Evolutionary conservation across 2,113 vertebrate genomes (phyloP).

Genomic region (Cettia cetti): DNA sequence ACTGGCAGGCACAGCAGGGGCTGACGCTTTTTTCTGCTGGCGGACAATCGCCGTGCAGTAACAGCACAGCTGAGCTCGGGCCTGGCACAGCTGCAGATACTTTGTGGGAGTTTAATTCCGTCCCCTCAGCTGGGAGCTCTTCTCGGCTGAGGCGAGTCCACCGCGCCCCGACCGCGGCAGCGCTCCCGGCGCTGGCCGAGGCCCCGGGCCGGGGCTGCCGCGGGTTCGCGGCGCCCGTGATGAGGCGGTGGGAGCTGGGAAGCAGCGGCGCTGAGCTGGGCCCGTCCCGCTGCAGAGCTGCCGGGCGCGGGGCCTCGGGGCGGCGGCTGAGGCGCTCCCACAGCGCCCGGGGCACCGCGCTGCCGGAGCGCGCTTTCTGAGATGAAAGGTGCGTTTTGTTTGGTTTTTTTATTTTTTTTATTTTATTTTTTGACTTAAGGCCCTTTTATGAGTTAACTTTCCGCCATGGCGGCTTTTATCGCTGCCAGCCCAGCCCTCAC

Average conservation of each 20-base stretch:
- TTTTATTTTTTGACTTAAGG: not conserved
- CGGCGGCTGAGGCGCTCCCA: not conserved
- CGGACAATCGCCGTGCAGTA: rapidly evolving
- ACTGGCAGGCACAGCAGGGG: not conserved
- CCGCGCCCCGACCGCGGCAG: not conserved
- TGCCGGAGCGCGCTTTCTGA: not conserved
- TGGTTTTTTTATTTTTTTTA: not conserved
- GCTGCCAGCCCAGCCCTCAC: not conserved
- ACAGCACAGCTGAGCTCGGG: not conserved
- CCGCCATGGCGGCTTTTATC: not conserved
- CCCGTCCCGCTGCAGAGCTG: not conserved
- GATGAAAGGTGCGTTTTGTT: no score
- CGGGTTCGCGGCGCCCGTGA: not conserved
- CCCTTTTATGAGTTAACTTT: not conserved
- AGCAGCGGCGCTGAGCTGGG: not conserved
- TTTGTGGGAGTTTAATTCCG: rapidly evolving
- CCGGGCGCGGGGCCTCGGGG: no score
- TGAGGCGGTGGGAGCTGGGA: rapidly evolving
- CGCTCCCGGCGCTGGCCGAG: not conserved
- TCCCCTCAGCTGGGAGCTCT: not conserved
- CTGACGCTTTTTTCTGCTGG: not conserved
- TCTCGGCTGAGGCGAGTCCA: not conserved
- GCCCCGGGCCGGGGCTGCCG: not conserved
- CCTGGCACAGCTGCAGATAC: rapidly evolving
- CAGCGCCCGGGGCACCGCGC: not conserved